Percentiles rank a stretch among this genome's conserved stretches.
Conservation (phyloP, 2,888 invertebrate genomes). For the Autographa pulchrina region DNA sequence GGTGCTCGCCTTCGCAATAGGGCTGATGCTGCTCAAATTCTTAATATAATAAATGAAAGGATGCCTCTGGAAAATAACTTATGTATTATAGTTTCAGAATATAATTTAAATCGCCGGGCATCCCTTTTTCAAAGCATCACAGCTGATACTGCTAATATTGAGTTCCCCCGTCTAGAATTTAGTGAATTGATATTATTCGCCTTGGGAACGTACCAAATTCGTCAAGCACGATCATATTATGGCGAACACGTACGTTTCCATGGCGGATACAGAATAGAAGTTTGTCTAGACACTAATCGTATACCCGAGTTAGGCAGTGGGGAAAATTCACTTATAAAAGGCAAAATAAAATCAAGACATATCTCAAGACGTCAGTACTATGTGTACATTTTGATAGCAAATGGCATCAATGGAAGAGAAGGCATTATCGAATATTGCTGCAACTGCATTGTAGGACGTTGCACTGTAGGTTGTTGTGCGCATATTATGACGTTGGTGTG, state of each 20-base stretch:
- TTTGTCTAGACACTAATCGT: constrained; percentile 11
- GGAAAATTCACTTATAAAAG: constrained; percentile 12
- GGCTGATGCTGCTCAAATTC: constrained; percentile 12
- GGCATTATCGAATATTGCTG: constrained; percentile 12
- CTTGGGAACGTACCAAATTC: constrained; percentile 18
- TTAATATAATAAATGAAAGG: constrained; percentile 7
- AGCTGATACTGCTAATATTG: constrained; percentile 14
- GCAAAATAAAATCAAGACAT: constrained; percentile 7
- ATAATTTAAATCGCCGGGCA: constrained; percentile 9
- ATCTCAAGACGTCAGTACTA: constrained; percentile 13
- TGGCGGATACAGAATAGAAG: constrained; percentile 14
- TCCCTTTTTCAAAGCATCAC: constrained; percentile 7
- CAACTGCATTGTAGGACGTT: constrained; percentile 3
- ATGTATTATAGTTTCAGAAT: background rate
- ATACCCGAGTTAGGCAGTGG: constrained; percentile 5
- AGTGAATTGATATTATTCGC: constrained; percentile 22
- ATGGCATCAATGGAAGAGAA: constrained; percentile 12
- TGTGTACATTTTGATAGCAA: constrained; percentile 16
- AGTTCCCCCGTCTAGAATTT: constrained; percentile 15
- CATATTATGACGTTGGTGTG: constrained; percentile 13
- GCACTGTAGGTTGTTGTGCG: constrained; percentile 24
- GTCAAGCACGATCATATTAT: constrained; percentile 16
- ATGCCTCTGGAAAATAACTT: constrained; percentile 12
- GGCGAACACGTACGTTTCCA: constrained; percentile 28
- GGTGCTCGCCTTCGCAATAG: constrained; percentile 23